Evolutionary conservation across 92 coral and sea anemone genomes (phyloP), one percentile per base, ranked within the genome.

Genomic region (Palythoa caribaeorum): DNA sequence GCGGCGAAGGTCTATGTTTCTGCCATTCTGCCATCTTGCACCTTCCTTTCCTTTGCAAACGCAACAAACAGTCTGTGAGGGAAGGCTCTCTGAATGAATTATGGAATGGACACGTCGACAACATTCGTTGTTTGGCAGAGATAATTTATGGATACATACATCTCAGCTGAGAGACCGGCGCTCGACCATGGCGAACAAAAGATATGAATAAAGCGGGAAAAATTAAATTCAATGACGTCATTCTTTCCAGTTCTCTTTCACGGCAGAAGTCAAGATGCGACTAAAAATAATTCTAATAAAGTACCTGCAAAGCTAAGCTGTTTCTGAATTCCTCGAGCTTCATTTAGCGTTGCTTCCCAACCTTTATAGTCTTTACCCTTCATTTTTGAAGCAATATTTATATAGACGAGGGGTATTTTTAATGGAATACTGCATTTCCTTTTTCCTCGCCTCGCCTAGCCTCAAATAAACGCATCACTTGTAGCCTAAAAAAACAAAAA

Each of bases 41-140:
- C 28, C 28, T 47, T 20, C 50, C 0, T 15, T 8, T 77, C 40
- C n/a, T 37, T 54, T 35, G 53, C n/a, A 65, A 47, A 20, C 60
- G 52, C 19, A 6, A 59, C 52, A 39, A 36, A 76, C 39, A 53
- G 16, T 12, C 70, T 79, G 9, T 60, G 84, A 59, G 38, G 54
- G 21, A 16, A 47, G 54, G 60, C 3, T 65, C 37, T 9, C 44
- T 44, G 21, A 81, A 81, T 66, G 86, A 65, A 65, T 81, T 81
- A 65, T 81, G 76, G 62, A 65, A 15, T 44, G 35, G 86, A 76
- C 86, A 81, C 86, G 86, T 81, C 86, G 66, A 81, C 86, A 81
- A 47, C 71, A 53, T 55, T n/a, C 37, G 60, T 38, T 44, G 75
- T 69, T 47, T 1, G 3, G 14, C 36, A 20, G 4, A 28, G 40